phyloP scores from a whole-genome alignment of 2,888 invertebrate genomes.

The Sinotaia quadrata region DNA sequence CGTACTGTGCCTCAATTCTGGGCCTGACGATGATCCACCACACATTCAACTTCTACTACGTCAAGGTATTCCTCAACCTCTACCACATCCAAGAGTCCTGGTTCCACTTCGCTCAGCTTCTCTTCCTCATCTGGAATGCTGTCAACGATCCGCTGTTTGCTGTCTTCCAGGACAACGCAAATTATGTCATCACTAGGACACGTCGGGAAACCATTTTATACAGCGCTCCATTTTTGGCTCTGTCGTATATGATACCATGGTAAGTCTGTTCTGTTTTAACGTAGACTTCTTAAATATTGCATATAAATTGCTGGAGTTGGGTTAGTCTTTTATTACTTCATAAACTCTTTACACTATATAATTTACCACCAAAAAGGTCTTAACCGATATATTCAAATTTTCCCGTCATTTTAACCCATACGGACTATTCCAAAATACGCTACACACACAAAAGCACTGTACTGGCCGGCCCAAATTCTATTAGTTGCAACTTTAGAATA shows the following conservation, averaged over 20 bases:
- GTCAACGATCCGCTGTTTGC: conserved; percentile 74
- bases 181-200: conserved; percentile 64
- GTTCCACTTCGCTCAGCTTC: conserved; percentile 72
- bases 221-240: conserved; percentile 70
- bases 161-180: conserved; percentile 66
- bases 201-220: conserved; percentile 71
- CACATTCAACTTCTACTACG: conserved; percentile 74
- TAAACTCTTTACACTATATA: too few relatives aligned
- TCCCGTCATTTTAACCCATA: too few relatives aligned
- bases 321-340: too few relatives aligned
- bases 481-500: too few relatives aligned
- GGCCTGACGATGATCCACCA: conserved; percentile 64
- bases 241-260: conserved; percentile 72
- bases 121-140: conserved; percentile 74
- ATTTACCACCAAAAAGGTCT: too few relatives aligned
- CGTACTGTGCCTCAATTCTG: conserved; percentile 54
- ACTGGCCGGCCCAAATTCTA: too few relatives aligned
- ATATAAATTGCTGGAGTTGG: too few relatives aligned
- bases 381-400: too few relatives aligned
- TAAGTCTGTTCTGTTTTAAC: not conserved
- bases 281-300: too few relatives aligned
- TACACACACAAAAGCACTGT: too few relatives aligned
- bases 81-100: conserved; percentile 72
- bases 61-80: conserved; percentile 72
- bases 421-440: too few relatives aligned